Percentiles rank a stretch among this genome's conserved stretches.
These are phyloP conservation scores for Liparis tanakae DNA, from an alignment of 2,797 vertebrate species.

Conservation along the genomic window DNA sequence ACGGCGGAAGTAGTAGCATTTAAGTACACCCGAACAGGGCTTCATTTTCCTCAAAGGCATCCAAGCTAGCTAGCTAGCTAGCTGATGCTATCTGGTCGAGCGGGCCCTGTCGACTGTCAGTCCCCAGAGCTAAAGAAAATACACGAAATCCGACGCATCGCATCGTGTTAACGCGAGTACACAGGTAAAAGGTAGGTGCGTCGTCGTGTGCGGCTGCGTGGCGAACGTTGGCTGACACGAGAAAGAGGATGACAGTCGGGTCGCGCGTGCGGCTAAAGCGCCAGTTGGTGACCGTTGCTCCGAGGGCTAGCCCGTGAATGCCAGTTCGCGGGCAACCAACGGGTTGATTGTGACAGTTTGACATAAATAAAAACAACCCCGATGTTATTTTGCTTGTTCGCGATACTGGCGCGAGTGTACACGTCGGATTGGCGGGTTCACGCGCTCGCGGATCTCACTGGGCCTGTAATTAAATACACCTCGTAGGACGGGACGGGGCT, in stretches of 20 bases:
- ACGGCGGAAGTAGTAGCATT: slow-evolving; percentile 27
- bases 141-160: background rate
- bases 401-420: background rate
- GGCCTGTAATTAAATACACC: slow-evolving; percentile 65
- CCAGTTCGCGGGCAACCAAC: slow-evolving; percentile 1
- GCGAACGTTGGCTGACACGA: slow-evolving; percentile 7
- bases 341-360: background rate
- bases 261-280: slow-evolving; percentile 41
- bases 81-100: slow-evolving; percentile 42
- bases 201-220: fast-evolving
- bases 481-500: slow-evolving; percentile 26
- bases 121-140: slow-evolving; percentile 7
- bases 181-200: background rate
- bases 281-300: slow-evolving; percentile 4
- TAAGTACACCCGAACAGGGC: slow-evolving; percentile 22
- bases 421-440: background rate
- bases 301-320: slow-evolving; percentile 1
- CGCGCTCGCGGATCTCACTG: slow-evolving; percentile 11
- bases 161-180: background rate
- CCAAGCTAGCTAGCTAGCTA: slow-evolving; percentile 40
- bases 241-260: slow-evolving; percentile 35
- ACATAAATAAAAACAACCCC: no score
- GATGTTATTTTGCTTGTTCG: fast-evolving
- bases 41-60: slow-evolving; percentile 65
- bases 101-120: slow-evolving; percentile 70